phyloP scores from a whole-genome alignment of 2,113 vertebrate species.

The Ivindomyrus marchei region DNA sequence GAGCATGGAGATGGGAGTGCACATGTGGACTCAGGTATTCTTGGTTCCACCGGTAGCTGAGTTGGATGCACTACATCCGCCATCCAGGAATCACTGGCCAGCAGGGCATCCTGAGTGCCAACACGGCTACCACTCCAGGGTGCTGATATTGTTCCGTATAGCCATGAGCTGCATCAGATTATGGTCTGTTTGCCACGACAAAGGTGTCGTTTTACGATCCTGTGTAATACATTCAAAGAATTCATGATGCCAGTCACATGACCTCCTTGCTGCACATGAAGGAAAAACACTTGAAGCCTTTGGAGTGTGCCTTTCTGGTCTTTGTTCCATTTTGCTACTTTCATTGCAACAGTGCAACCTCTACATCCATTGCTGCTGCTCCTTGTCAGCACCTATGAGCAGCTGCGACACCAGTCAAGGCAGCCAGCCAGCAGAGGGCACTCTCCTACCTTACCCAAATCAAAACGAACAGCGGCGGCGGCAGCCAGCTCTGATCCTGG shows the following conservation, averaged over 20 bases:
- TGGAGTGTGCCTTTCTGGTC: background rate
- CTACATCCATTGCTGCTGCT: background rate
- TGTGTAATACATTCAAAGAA: background rate
- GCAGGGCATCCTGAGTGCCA: no score
- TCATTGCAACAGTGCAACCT: background rate
- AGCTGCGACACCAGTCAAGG: background rate
- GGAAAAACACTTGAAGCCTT: background rate
- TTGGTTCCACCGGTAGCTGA: background rate
- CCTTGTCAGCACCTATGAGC: background rate
- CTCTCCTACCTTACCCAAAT: slow-evolving; percentile 5
- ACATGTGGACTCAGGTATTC: background rate
- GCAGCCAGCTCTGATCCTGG: background rate
- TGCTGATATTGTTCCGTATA: background rate
- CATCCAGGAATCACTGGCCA: no score
- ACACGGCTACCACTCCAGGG: background rate
- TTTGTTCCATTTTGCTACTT: background rate
- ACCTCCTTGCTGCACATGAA: background rate
- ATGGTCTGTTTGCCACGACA: background rate
- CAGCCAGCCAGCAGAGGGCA: background rate
- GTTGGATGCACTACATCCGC: background rate
- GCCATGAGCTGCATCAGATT: background rate
- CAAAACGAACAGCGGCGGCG: background rate
- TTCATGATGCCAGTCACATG: background rate
- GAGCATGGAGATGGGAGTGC: background rate
- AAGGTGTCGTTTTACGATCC: background rate